phyloP scores from a whole-genome alignment of 2,797 vertebrate species.

The Microchirus variegatus region DNA sequence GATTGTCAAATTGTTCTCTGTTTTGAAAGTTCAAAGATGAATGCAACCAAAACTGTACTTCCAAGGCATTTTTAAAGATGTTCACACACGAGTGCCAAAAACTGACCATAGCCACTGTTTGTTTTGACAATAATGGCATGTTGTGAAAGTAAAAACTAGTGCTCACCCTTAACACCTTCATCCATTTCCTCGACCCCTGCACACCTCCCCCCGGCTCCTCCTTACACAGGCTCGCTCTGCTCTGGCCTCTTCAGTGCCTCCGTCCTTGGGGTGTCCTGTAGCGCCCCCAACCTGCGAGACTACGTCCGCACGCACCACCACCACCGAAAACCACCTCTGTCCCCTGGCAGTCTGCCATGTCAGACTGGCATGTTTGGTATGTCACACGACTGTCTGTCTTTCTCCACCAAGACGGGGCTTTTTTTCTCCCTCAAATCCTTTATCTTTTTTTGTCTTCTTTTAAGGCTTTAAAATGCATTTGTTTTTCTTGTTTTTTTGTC shows the following conservation, averaged over 20 bases:
- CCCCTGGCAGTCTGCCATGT: conserved; percentile 89
- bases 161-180: conserved; percentile 38
- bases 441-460: background rate
- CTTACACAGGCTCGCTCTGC: conserved; percentile 90
- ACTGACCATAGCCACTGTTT: conserved; percentile 20
- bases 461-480: background rate
- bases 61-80: conserved; percentile 5
- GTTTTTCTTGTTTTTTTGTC: background rate
- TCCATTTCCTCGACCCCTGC: conserved; percentile 11
- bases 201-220: conserved; percentile 58
- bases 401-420: conserved; percentile 7
- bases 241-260: conserved; percentile 98
- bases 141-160: conserved; percentile 79
- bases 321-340: conserved; percentile 90
- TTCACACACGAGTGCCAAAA: conserved; percentile 4
- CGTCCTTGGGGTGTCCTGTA: conserved; percentile 94
- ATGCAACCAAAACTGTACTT: background rate
- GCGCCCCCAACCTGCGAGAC: conserved; percentile 97
- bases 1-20: background rate
- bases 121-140: conserved; percentile 62
- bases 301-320: conserved; percentile 90
- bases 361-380: conserved; percentile 95
- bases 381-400: conserved; percentile 66
- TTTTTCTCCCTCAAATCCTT: background rate
- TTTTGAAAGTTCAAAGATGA: conserved; percentile 1